A percentile compares a stretch with the other conserved stretches of the same genome.
Evolutionary conservation across 2,113 vertebrate species (phyloP).

Genomic region (Oriolus oriolus): DNA sequence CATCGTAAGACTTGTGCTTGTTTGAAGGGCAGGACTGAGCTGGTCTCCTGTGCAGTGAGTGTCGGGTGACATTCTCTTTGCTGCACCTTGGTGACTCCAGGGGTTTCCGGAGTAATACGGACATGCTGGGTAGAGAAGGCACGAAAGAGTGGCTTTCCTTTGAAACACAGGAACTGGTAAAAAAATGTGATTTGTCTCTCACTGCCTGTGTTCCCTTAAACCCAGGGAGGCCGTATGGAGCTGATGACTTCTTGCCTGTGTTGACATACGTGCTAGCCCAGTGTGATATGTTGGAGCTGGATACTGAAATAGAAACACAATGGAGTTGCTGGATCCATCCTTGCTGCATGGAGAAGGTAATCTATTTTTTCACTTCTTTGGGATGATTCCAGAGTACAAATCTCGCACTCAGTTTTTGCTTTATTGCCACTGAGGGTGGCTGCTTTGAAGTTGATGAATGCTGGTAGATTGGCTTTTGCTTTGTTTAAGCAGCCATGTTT

Average conservation of each 20-base stretch:
- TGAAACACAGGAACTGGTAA: not conserved
- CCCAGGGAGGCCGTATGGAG: conserved; percentile 92
- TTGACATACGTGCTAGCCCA: conserved; percentile 93
- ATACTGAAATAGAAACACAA: conserved; percentile 94
- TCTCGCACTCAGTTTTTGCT: not conserved
- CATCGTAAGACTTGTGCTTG: not conserved
- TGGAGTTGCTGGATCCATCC: conserved; percentile 92
- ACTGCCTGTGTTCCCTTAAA: not conserved
- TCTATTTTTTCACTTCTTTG: not conserved
- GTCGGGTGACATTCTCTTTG: not conserved
- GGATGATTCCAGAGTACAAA: not conserved
- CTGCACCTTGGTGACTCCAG: not conserved
- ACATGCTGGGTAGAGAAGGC: not conserved
- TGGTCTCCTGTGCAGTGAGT: not conserved
- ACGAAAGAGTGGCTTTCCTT: not conserved
- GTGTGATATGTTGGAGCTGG: conserved; percentile 93
- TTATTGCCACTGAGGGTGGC: not conserved
- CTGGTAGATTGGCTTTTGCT: not conserved
- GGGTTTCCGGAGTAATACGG: not conserved
- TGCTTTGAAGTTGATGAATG: not conserved
- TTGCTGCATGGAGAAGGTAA: conserved; percentile 94
- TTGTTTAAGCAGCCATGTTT: not conserved
- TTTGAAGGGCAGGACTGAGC: not conserved
- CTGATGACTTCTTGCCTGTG: conserved; percentile 95
- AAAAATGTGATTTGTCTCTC: not conserved